Conservation (phyloP, 1,140 invertebrate genomes). For the Cyclargus thomasi region DNA sequence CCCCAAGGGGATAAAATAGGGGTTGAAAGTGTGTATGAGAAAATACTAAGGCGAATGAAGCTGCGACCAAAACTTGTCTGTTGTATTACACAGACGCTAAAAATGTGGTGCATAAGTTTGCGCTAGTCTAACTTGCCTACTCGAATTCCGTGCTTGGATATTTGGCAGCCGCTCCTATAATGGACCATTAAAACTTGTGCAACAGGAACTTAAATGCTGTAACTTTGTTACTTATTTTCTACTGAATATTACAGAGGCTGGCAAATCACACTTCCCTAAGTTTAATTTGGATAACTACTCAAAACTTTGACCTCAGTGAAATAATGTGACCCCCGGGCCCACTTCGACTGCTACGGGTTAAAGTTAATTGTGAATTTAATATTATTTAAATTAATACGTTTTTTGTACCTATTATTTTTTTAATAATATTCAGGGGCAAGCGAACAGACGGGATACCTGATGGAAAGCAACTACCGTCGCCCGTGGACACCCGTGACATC, state of each 20-base stretch:
- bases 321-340: not conserved
- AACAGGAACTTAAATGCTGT: not conserved
- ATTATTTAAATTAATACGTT: too few relatives aligned
- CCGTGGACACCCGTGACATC: too few relatives aligned
- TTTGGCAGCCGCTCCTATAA: constrained; percentile 12
- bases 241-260: not conserved
- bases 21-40: too few relatives aligned
- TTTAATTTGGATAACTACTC: constrained; percentile 41
- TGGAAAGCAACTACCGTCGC: too few relatives aligned
- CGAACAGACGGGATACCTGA: too few relatives aligned
- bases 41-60: too few relatives aligned
- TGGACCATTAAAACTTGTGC: constrained; percentile 8
- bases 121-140: not conserved
- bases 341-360: not conserved
- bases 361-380: not conserved
- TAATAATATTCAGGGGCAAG: not conserved
- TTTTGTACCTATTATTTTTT: too few relatives aligned
- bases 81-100: not conserved
- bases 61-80: too few relatives aligned
- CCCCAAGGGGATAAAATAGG: too few relatives aligned
- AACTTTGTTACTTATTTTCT: constrained; percentile 4
- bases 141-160: constrained; percentile 13
- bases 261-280: constrained; percentile 10
- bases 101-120: not conserved
- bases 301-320: constrained; percentile 30